Evolutionary conservation across 2,113 vertebrate genomes (phyloP).

Genomic region (Cariama cristata): DNA sequence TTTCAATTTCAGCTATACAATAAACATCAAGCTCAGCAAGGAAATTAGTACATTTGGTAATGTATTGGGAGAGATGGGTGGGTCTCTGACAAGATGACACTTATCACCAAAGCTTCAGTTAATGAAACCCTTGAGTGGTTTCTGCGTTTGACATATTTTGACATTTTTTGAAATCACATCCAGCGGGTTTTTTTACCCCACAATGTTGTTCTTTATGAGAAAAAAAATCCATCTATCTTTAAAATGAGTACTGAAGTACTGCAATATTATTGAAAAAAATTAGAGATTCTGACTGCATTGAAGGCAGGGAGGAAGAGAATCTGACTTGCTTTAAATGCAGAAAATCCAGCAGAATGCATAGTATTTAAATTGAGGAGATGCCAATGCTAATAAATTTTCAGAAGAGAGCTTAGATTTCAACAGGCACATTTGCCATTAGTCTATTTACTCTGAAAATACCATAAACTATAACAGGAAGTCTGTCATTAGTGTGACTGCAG

Average conservation of each 20-base stretch:
- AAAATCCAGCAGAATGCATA: slow-evolving; percentile 50
- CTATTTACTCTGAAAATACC: slow-evolving; percentile 11
- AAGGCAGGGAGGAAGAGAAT: slow-evolving; percentile 37
- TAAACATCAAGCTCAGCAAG: slow-evolving; percentile 99
- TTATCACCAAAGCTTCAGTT: slow-evolving; percentile 90
- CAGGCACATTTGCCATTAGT: background rate
- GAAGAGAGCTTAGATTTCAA: slow-evolving; percentile 25
- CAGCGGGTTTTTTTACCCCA: slow-evolving; percentile 75
- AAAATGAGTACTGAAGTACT: slow-evolving; percentile 80
- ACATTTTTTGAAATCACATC: slow-evolving; percentile 90
- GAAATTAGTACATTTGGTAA: slow-evolving; percentile 99
- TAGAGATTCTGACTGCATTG: slow-evolving; percentile 72
- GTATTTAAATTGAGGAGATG: slow-evolving; percentile 50
- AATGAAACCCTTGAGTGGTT: slow-evolving; percentile 93
- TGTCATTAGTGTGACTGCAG: background rate
- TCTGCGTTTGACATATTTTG: slow-evolving; percentile 91
- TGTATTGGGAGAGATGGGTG: slow-evolving; percentile 98
- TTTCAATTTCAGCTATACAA: slow-evolving; percentile 99
- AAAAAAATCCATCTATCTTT: slow-evolving; percentile 81
- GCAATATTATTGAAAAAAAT: slow-evolving; percentile 79
- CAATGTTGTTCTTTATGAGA: slow-evolving; percentile 79
- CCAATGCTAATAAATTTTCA: background rate
- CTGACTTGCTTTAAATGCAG: slow-evolving; percentile 66
- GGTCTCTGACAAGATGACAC: slow-evolving; percentile 95
- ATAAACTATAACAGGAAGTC: background rate